Conservation (phyloP, 2,797 vertebrate genomes). For the Chelidonichthys spinosus region DNA sequence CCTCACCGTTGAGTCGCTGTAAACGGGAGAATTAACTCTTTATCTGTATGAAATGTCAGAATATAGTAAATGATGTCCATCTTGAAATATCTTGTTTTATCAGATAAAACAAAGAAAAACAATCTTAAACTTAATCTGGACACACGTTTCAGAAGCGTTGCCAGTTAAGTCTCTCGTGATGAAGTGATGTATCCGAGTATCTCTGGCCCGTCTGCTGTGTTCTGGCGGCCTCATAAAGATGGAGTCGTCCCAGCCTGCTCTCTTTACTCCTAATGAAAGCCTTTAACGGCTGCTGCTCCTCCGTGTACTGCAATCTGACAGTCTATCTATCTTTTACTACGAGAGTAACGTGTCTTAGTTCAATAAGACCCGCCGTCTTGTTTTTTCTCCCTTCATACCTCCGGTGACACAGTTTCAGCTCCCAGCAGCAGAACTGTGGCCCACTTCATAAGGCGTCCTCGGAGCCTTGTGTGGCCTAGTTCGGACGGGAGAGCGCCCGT, state of each 20-base stretch:
- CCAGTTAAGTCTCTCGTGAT: background rate
- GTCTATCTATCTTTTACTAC: background rate
- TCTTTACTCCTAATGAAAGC: conserved; percentile 58
- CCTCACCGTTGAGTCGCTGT: background rate
- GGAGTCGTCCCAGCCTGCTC: conserved; percentile 45
- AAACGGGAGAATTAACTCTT: background rate
- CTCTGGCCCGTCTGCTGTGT: conserved; percentile 20
- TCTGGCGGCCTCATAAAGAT: conserved; percentile 43
- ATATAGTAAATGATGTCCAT: background rate
- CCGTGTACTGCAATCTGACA: background rate
- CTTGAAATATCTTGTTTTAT: background rate
- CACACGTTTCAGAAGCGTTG: background rate
- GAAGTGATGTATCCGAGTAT: background rate
- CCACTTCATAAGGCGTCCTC: conserved; percentile 71
- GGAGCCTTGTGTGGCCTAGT: conserved; percentile 66
- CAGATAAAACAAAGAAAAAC: background rate
- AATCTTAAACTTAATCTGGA: background rate
- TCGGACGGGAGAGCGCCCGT: conserved; percentile 44
- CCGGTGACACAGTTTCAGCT: conserved; percentile 74
- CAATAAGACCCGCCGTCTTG: conserved; percentile 16
- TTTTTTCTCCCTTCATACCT: conserved; percentile 29
- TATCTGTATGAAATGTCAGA: background rate
- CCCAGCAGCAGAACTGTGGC: conserved; percentile 69
- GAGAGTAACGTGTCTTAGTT: conserved; percentile 20
- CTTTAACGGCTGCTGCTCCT: conserved; percentile 48